These are phyloP conservation scores for Ondatra zibethicus DNA, from an alignment of 2,113 vertebrate species.

Conservation along the genomic window DNA sequence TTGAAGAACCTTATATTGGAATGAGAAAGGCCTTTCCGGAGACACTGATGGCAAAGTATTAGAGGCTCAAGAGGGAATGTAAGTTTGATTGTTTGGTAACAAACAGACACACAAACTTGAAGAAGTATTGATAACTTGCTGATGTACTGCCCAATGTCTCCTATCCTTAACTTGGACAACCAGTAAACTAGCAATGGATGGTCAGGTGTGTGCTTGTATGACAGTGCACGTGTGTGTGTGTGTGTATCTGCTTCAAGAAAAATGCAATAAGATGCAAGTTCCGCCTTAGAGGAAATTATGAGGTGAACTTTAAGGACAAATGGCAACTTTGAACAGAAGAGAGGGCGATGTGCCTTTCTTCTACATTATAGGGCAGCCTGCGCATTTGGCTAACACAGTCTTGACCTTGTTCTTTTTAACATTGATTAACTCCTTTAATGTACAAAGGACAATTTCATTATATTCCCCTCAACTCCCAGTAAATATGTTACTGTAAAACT, in stretches of 20 bases:
- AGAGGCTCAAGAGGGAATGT: neutral
- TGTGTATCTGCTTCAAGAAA: neutral
- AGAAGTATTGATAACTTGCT: neutral
- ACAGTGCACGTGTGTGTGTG: neutral
- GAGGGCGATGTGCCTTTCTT: neutral
- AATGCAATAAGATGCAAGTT: conserved; percentile 19
- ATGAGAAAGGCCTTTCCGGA: neutral
- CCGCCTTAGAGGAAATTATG: neutral
- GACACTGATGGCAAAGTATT: neutral
- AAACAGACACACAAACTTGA: neutral
- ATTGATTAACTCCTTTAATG: conserved; percentile 21
- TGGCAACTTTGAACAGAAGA: neutral
- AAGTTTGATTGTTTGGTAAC: neutral
- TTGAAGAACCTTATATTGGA: neutral
- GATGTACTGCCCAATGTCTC: neutral
- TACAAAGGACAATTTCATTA: conserved; percentile 21
- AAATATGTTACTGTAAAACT: neutral
- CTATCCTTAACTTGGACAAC: neutral
- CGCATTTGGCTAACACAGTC: neutral
- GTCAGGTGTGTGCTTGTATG: neutral
- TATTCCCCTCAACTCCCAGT: neutral
- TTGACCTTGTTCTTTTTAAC: conserved; percentile 26
- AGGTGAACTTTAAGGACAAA: neutral
- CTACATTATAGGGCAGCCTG: neutral
- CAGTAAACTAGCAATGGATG: neutral